Conservation (phyloP, 2,888 invertebrate species). For the Cantharis flavilabris region DNA sequence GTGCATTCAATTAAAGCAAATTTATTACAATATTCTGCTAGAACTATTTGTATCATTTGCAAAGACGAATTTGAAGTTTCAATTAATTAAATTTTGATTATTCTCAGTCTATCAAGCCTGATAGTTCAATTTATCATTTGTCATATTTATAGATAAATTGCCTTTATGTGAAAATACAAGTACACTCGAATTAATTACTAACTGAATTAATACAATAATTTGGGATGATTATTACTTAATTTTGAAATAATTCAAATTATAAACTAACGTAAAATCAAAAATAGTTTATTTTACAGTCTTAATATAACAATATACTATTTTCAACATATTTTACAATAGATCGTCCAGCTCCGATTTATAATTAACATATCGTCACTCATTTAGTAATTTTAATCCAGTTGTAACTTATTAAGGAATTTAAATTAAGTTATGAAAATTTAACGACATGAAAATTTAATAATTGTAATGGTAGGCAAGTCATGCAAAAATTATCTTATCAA, state of each 20-base stretch:
- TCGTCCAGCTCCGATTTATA: no score
- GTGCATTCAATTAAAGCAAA: not conserved
- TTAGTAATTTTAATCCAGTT: no score
- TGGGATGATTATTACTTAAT: not conserved
- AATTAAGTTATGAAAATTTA: no score
- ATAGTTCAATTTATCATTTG: not conserved
- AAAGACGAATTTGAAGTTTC: constrained; percentile 1
- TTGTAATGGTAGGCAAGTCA: no score
- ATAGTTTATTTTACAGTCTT: no score
- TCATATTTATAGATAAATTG: not conserved
- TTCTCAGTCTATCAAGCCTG: not conserved
- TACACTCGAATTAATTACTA: not conserved
- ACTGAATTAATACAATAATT: not conserved
- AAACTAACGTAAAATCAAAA: no score
- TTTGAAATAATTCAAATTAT: not conserved
- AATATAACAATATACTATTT: no score
- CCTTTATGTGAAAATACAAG: not conserved
- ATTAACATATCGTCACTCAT: no score
- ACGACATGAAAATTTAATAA: no score
- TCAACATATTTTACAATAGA: no score
- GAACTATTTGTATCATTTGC: not conserved
- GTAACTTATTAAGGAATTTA: no score
- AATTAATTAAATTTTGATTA: constrained; percentile 8
- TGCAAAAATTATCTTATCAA: no score
- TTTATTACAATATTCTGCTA: not conserved